Evolutionary conservation across 2,797 vertebrate genomes (phyloP).

Genomic region (Sebastes dallii): DNA sequence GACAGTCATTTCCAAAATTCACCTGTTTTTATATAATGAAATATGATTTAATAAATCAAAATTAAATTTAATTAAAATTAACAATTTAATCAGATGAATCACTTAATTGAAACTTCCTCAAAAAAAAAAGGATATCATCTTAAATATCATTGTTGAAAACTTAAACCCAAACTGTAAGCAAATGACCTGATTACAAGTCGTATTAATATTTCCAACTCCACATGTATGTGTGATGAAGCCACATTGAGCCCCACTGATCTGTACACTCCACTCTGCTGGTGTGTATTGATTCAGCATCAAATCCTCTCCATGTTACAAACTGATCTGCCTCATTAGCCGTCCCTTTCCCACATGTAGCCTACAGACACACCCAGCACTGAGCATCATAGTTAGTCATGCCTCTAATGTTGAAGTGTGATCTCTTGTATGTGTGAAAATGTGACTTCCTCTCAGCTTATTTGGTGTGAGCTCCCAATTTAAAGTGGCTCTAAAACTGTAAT

Average conservation of each 20-base stretch:
- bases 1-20: background rate
- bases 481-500: background rate
- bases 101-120: background rate
- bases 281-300: conserved; percentile 48
- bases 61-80: too few species aligned
- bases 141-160: background rate
- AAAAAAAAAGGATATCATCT: background rate
- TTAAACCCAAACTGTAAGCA: background rate
- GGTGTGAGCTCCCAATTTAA: background rate
- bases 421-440: background rate
- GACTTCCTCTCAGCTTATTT: background rate
- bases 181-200: background rate
- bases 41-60: too few species aligned
- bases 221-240: background rate
- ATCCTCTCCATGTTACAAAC: conserved; percentile 11
- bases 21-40: too few species aligned
- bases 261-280: background rate
- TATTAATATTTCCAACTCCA: background rate
- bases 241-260: background rate
- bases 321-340: background rate
- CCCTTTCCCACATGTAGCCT: background rate
- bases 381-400: background rate
- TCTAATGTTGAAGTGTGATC: background rate
- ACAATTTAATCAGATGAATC: background rate
- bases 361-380: background rate